A percentile compares a stretch with the other conserved stretches of the same genome.
phyloP scores from a whole-genome alignment of 2,113 vertebrate species.

The Castor canadensis region DNA sequence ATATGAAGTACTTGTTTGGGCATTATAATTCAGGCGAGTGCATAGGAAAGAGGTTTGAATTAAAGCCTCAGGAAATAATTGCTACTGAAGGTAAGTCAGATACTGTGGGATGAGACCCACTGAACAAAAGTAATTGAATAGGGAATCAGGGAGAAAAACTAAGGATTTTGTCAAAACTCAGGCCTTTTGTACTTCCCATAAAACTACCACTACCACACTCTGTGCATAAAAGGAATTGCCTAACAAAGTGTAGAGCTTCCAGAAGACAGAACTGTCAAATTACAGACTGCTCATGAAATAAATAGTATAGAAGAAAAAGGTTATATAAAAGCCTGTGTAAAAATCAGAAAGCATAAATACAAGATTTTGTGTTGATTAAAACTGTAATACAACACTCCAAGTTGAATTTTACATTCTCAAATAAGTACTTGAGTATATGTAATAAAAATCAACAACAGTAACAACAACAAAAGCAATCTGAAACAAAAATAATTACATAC shows the following conservation, averaged over 20 bases:
- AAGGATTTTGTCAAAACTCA: neutral
- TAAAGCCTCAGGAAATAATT: neutral
- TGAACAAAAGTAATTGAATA: neutral
- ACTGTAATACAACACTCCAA: neutral
- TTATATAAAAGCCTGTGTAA: neutral
- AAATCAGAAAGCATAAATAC: neutral
- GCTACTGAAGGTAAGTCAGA: neutral
- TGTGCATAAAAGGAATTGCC: no score
- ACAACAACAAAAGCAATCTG: no score
- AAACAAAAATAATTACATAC: neutral
- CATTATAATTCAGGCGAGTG: neutral
- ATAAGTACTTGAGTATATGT: neutral
- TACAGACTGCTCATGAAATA: neutral
- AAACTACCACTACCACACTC: no score
- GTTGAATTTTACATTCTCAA: neutral
- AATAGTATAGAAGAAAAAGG: neutral
- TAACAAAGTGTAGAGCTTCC: neutral
- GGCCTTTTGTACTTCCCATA: neutral
- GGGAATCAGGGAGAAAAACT: neutral
- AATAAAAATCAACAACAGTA: neutral
- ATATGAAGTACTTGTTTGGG: neutral
- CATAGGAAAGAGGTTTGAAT: neutral
- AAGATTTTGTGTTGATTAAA: neutral
- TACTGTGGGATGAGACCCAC: neutral
- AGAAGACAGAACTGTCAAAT: neutral